Percentiles rank a stretch among this genome's conserved stretches.
These are phyloP conservation scores for Cetoscarus ocellatus DNA, from an alignment of 2,797 vertebrate genomes.

Conservation along the genomic window DNA sequence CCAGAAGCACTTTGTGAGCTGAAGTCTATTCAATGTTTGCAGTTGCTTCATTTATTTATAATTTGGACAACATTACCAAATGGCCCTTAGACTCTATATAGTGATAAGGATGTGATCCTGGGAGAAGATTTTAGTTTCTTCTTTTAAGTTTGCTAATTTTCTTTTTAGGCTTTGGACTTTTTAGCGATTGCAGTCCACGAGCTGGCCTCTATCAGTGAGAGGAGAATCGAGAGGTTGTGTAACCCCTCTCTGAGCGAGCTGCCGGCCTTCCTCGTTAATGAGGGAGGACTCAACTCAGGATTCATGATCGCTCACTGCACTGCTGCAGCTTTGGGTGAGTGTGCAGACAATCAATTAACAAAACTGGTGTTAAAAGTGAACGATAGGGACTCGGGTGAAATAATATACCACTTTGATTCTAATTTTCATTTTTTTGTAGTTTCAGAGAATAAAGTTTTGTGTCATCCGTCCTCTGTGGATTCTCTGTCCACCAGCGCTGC, in stretches of 20 bases:
- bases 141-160: not conserved
- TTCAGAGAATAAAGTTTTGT: constrained; percentile 97
- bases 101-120: no score
- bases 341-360: not conserved
- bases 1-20: no score
- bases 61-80: no score
- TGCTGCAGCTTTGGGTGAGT: constrained; percentile 93
- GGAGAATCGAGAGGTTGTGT: constrained; percentile 95
- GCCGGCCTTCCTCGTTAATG: constrained; percentile 96
- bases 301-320: constrained; percentile 99
- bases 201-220: constrained; percentile 95
- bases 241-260: constrained; percentile 97
- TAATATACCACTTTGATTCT: not conserved
- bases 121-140: not conserved
- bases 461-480: constrained; percentile 98
- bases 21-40: no score
- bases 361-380: not conserved
- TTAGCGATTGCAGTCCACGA: constrained; percentile 96
- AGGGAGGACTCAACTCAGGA: constrained; percentile 97
- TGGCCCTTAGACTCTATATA: no score
- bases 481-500: constrained; percentile 98
- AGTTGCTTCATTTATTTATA: no score
- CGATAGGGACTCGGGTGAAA: not conserved
- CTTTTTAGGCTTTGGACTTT: constrained; percentile 92
- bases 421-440: constrained; percentile 76